Base-by-base conservation (phyloP, 2,888 invertebrate genomes). In the Agriopis leucophaearia region DNA sequence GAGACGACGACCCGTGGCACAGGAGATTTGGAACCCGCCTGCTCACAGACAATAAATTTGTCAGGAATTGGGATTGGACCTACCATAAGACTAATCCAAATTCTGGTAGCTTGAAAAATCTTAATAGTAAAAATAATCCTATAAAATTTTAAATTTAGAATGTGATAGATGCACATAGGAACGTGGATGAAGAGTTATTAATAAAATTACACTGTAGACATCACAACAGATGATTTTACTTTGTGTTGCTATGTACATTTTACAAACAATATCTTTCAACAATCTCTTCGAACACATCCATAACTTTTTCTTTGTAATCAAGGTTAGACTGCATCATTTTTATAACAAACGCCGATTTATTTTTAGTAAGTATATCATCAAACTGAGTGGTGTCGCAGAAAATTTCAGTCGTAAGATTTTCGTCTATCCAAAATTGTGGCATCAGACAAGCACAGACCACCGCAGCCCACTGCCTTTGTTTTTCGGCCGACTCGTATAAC, bases 241-340 rank as follows among this genome's bases (percentile, higher is more conserved):
- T 40, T 12, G 9, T 54, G 15, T 40, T 16, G 9, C 40, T 9
- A 27, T 13, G 13, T 8, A 35, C 0, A 51, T n/a, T 38, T 15
- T 67, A 68, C 60, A 75, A 70, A 76, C 89, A 87, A 77, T 92
- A 95, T 75, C 86, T 87, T 72, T 94, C 92, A 54, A 95, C 85
- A 61, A 96, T 90, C 81, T 95, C 95, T 73, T 94, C 88, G 66
- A 95, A 88, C 80, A 95, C 88, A 73, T 94, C 93, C 68, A 92
- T 86, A 35, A 96, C 81, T 62, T 94, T 94, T 50, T 84, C 80
- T 70, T 88, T 91, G 76, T 95, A 96, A 15, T 90, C 76, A 4
- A 81, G 72, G 83, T 95, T 94, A 3, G 83, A 77, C 73, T 89
- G 77, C 82, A 95, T 95, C 79, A 95, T 95, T 74, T 90, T 87